Evolutionary conservation across 2,113 vertebrate species (phyloP), one percentile per base, ranked within the genome.

Genomic region (Dipodomys spectabilis): DNA sequence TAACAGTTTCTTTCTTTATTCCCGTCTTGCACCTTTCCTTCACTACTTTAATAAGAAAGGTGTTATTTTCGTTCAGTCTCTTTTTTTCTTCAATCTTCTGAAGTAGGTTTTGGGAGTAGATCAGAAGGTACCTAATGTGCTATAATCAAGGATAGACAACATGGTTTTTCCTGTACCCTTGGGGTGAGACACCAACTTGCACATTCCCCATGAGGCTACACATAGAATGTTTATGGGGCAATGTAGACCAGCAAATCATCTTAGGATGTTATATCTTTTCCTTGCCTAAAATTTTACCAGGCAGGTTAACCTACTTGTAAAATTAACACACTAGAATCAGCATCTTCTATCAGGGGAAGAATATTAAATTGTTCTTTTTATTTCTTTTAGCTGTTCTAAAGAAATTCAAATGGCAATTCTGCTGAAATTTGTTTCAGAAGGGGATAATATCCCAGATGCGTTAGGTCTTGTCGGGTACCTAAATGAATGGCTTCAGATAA

Each of bases 351-450:
- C 65, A 45, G 18, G 79, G 73, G 39, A 73, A 83, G 10, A 82
- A 72, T 67, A 49, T 13, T 62, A n/a, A 39, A 32, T 64, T 57
- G 7, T 86, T 95, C 60, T 77, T 83, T 94, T 85, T 87, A 82
- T 97, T 96, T 95, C 32, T 94, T 97, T 35, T 86, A 99, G 99
- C 95, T 99, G 98, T 97, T 97, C 98, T n/a, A 98, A 98, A 93
- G 98, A 98, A 94, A 97, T 99, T 82, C 98, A 98, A 16, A 95
- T 99, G 98, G 99, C 98, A 0, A 98, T 99, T 95, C 97, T 99
- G 96, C 97, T 99, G 85, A 98, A 99, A 73, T 99, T 99, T 96
- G 99, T 99, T 81, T 99, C 99, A 4, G 99, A 99, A 96, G 99
- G 99, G 27, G 99, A 99, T 97, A 99, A 99, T 95, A 98, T 99